Evolutionary conservation across 1,140 invertebrate genomes (phyloP).

Genomic region (Pachyrhynchus sulphureomaculatus): DNA sequence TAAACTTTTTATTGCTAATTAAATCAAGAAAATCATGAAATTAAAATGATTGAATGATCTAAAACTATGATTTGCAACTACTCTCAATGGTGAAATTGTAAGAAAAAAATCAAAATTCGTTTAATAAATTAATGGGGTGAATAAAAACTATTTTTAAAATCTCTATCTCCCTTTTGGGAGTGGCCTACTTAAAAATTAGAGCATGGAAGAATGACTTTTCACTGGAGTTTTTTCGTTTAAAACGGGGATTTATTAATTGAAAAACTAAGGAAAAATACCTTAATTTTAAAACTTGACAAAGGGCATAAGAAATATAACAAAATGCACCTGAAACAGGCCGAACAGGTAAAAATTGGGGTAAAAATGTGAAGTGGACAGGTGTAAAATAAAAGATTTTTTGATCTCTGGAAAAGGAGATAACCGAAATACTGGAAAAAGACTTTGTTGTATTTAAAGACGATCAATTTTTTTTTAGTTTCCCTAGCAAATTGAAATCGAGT

Average conservation of each 20-base stretch:
- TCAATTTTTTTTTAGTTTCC: background rate
- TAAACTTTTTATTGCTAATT: too few relatives aligned
- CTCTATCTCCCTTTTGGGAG: constrained; percentile 12
- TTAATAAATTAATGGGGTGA: too few relatives aligned
- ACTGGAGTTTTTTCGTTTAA: background rate
- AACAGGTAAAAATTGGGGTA: background rate
- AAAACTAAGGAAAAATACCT: background rate
- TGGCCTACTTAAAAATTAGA: constrained; percentile 30
- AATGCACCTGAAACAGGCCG: constrained; percentile 7
- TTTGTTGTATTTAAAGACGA: background rate
- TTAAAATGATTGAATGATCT: too few relatives aligned
- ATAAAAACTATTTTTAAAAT: background rate
- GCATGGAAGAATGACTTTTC: constrained; percentile 9
- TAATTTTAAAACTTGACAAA: background rate
- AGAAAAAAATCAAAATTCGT: too few relatives aligned
- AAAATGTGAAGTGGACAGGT: background rate
- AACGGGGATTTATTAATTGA: background rate
- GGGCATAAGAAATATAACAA: background rate
- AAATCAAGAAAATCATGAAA: too few relatives aligned
- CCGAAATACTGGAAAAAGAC: background rate
- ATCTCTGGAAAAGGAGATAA: too few relatives aligned
- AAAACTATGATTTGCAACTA: too few relatives aligned
- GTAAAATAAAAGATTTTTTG: background rate
- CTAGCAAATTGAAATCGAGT: background rate
- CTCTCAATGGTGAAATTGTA: too few relatives aligned